Base-by-base conservation (phyloP, 2,888 invertebrate genomes). In the Teleogryllus oceanicus region DNA sequence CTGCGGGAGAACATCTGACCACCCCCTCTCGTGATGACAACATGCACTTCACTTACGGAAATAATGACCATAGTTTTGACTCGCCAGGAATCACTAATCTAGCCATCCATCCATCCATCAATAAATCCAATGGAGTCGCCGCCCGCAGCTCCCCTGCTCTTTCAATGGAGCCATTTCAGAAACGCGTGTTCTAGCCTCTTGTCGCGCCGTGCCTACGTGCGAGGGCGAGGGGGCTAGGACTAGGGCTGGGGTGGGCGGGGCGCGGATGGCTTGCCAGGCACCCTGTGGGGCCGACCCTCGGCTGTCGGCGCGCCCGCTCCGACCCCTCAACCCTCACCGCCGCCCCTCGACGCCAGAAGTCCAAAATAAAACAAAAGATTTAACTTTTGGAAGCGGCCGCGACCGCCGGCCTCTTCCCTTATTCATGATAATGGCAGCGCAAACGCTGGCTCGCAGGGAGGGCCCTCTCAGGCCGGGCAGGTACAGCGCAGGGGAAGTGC, bases 341-440 rank as follows among this genome's bases (percentile, higher is more conserved):
- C 62, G 5, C 18, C 10, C 62, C 62, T 62, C 16, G 13, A 18
- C 62, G 62, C 62, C 62, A 62, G 62, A 62, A 62, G 62, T 62
- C 62, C 16, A 62, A 62, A 62, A 62, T 62, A 62, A 62, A 62
- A 62, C 62, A 62, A 62, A 62, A 62, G 62, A 62, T 62, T 62
- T 62, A 62, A 62, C 62, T 62, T 62, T 62, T 62, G 13, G 62
- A 62, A 62, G n/a, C 62, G 62, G 62, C 62, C 62, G 13, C 62
- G 62, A 62, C 16, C n/a, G n/a, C 16, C 62, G 16, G 62, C 62
- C n/a, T 62, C 62, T 62, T 62, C 62, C 62, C 62, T 62, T 62
- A 62, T 62, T 62, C 62, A 62, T 62, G 62, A 62, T 62, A 62
- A 62, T 62, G 62, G 62, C 62, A 62, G 62, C 13, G n/a, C 62